Percentiles rank a stretch among this genome's conserved stretches.
These are phyloP conservation scores for Chelon labrosus DNA, from an alignment of 2,797 vertebrate genomes.

Conservation along the genomic window DNA sequence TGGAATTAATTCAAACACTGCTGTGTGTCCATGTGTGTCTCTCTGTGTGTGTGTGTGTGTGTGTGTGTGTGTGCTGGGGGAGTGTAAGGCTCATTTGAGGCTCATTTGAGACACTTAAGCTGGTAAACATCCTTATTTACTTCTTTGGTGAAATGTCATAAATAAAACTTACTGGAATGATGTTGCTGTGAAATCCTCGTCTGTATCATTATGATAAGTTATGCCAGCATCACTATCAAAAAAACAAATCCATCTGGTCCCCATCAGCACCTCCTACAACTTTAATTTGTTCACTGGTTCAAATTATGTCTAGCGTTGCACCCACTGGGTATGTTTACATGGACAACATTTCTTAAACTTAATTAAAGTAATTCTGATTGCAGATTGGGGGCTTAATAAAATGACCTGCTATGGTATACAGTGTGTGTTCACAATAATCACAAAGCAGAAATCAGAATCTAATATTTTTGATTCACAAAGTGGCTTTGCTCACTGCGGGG, in stretches of 20 bases:
- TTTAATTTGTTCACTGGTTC: not conserved
- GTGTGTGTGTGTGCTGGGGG: constrained; percentile 3
- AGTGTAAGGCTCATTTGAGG: constrained; percentile 25
- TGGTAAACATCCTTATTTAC: constrained; percentile 57
- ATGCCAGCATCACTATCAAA: not conserved
- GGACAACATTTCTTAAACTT: no score
- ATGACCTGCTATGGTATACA: no score
- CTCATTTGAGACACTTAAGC: constrained; percentile 25
- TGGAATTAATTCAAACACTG: constrained; percentile 65
- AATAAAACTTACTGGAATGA: constrained; percentile 17
- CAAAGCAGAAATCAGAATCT: no score
- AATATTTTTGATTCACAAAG: no score
- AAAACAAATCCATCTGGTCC: not conserved
- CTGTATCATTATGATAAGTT: not conserved
- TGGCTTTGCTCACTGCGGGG: no score
- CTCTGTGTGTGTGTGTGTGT: constrained; percentile 3
- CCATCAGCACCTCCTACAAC: no score
- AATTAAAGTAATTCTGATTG: no score
- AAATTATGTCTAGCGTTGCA: not conserved
- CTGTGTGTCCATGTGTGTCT: constrained; percentile 1
- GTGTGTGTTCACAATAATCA: no score
- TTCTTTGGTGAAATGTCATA: constrained; percentile 9
- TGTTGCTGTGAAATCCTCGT: not conserved
- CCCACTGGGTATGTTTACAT: not conserved
- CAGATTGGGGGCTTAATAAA: no score